phyloP scores from a whole-genome alignment of 2,888 invertebrate genomes.

The Deilephila elpenor region DNA sequence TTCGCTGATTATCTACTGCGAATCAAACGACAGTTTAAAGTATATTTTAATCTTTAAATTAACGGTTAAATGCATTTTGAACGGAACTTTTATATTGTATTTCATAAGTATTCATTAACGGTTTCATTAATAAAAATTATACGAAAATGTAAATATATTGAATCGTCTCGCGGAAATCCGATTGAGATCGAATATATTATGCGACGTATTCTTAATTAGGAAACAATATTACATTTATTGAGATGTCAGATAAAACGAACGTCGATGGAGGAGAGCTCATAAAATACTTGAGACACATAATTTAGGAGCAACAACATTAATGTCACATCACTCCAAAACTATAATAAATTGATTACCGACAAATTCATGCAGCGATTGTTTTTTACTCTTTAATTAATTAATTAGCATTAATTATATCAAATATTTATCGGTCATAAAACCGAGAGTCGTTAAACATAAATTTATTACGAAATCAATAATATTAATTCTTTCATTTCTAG shows the following conservation, averaged over 20 bases:
- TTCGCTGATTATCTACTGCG: too few species aligned
- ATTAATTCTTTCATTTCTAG: not conserved
- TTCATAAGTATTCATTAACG: too few species aligned
- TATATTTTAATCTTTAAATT: too few species aligned
- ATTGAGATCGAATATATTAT: not conserved
- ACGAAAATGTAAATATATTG: not conserved
- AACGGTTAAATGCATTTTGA: too few species aligned
- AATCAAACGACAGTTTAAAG: too few species aligned
- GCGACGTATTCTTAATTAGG: not conserved
- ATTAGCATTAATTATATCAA: conserved; percentile 20
- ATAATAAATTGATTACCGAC: conserved; percentile 30
- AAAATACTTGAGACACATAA: conserved; percentile 4
- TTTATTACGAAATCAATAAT: conserved; percentile 28
- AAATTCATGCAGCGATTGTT: conserved; percentile 11
- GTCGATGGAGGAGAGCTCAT: not conserved
- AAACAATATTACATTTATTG: not conserved
- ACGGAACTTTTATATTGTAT: too few species aligned
- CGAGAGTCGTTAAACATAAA: conserved; percentile 13
- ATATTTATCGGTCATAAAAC: conserved; percentile 18
- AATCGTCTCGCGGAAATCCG: not conserved
- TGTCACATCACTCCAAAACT: conserved; percentile 3
- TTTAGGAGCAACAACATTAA: not conserved
- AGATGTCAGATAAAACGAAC: not conserved
- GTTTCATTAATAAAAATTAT: not conserved
- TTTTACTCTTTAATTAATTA: conserved; percentile 9